Base-by-base conservation (phyloP, 35 echinoderm and acorn worm species). In the Heliocidaris erythrogramma region DNA sequence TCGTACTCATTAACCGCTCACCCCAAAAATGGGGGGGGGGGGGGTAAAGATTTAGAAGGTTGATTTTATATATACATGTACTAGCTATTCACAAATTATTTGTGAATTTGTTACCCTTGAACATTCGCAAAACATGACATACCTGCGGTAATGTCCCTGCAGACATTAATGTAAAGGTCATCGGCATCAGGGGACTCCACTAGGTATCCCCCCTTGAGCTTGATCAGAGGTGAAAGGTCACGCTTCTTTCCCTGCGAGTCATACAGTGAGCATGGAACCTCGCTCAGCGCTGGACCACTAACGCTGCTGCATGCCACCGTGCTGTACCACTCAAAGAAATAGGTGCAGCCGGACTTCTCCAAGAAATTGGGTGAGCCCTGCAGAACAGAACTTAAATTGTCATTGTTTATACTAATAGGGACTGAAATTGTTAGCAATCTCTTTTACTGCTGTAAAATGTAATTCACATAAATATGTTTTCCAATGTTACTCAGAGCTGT, bases 101-200 rank as follows among this genome's bases (percentile, higher is more conserved):
- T 42, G 0, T 42, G 35, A 3, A 42, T 0, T 2, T 30, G 18
- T 85, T 85, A 30, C 18, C 1, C 30, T 42, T 42, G 35, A 56
- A 2, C 9, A 56, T 10, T 56, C 5, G 65, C 65, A n/a, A 78
- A n/a, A 8, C 21, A 5, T 78, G 2, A 7, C 78, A 31, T 85
- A 95, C 96, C 97, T 90, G 98, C 96, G 5, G 96, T 95, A 13
- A 99, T 97, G 93, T 99, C 97, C 61, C 98, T 85, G 85, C 98
- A 99, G 17, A 99, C 98, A 89, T 99, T 99, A 91, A 99, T 99
- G 71, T 97, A 99, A n/a, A 99, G 90, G 21, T 99, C 95, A 32
- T 91, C 90, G 30, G 95, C 96, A 11, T 86, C 92, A 11, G 94
- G 94, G 2, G 98, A 96, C 60, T 97, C 95, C 0, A 97, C 97